These are phyloP conservation scores for Lepidocolaptes lacrymiger DNA, from an alignment of 2,797 vertebrate species.

Conservation along the genomic window DNA sequence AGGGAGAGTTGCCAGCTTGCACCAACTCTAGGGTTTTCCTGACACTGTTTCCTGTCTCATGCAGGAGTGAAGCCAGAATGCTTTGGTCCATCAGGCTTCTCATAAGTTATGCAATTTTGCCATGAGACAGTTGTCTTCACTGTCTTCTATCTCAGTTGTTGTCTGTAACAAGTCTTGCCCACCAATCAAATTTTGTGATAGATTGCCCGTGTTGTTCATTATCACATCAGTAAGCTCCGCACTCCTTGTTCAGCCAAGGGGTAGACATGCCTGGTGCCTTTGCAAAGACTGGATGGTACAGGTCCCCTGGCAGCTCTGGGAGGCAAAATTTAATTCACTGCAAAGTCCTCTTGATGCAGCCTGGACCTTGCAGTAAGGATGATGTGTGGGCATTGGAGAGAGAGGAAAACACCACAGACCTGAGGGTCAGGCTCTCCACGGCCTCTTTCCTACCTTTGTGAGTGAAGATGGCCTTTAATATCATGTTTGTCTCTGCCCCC, in stretches of 20 bases:
- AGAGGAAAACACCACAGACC: not conserved
- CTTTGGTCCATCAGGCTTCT: not conserved
- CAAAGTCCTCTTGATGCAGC: not conserved
- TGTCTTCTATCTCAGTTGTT: not conserved
- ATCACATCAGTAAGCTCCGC: rapidly evolving
- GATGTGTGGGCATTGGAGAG: not conserved
- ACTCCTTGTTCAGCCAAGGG: not conserved
- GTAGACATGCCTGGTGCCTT: not conserved
- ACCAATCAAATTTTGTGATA: not conserved
- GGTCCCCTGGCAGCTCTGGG: not conserved
- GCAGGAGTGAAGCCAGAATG: not conserved
- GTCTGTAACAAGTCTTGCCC: not conserved
- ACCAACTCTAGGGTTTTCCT: not conserved
- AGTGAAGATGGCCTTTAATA: not conserved
- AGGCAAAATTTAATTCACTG: not conserved
- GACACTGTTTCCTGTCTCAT: not conserved
- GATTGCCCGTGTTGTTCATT: not conserved
- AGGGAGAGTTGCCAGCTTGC: not conserved
- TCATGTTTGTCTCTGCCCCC: not conserved
- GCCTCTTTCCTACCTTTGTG: not conserved
- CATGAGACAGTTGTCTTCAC: not conserved
- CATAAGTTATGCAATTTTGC: rapidly evolving
- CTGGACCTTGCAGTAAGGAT: not conserved
- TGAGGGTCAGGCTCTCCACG: not conserved
- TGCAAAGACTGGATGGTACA: not conserved